Conservation (phyloP, 2,888 invertebrate genomes). For the Ophion costatus region DNA sequence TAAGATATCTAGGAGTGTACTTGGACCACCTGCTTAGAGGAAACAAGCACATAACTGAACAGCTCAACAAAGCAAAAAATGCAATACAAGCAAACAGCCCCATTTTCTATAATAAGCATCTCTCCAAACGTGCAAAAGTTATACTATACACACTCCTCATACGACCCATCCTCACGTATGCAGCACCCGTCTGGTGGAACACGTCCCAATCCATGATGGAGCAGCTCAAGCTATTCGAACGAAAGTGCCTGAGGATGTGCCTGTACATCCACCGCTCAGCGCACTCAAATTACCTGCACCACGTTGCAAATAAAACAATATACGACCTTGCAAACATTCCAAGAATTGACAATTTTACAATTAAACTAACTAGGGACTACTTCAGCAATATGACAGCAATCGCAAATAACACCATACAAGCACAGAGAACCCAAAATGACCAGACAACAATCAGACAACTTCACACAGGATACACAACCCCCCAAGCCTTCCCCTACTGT, state of each 20-base stretch:
- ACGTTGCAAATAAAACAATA: too few species aligned
- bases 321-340: slow-evolving; percentile 29
- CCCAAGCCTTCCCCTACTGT: slow-evolving; percentile 24
- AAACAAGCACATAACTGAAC: background rate
- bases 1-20: background rate
- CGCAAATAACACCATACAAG: background rate
- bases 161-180: too few species aligned
- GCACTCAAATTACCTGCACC: too few species aligned
- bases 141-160: slow-evolving; percentile 36
- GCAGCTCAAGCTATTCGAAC: too few species aligned
- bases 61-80: background rate
- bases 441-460: background rate
- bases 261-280: too few species aligned
- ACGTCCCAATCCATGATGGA: too few species aligned
- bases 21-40: background rate
- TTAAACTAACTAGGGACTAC: slow-evolving; percentile 30
- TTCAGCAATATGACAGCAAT: background rate
- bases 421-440: background rate
- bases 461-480: background rate
- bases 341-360: background rate
- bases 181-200: too few species aligned
- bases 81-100: slow-evolving; percentile 7
- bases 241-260: too few species aligned
- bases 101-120: slow-evolving; percentile 29
- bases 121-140: slow-evolving; percentile 5